A percentile compares a stretch with the other conserved stretches of the same genome.
Conservation (phyloP, 2,888 invertebrate genomes). For the Acanthosepion esculentum region DNA sequence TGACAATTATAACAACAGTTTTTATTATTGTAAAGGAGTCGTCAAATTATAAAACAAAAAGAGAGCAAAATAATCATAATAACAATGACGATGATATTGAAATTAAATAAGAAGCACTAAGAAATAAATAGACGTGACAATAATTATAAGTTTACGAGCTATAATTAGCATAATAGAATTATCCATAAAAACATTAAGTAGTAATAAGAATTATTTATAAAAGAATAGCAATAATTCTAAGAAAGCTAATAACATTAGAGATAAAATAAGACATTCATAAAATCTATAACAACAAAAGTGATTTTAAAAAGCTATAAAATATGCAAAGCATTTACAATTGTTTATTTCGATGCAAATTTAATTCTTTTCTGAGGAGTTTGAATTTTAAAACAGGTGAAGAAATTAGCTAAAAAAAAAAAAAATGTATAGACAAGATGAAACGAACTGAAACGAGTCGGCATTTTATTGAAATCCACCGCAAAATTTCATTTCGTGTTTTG, state of each 20-base stretch:
- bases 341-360: slow-evolving; percentile 21
- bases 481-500: slow-evolving; percentile 12
- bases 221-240: not conserved
- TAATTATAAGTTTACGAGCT: not conserved
- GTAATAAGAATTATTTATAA: not conserved
- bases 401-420: not conserved
- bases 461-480: slow-evolving; percentile 33
- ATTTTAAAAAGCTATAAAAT: not conserved
- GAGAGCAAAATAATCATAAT: not conserved
- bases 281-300: not conserved
- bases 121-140: not conserved
- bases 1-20: not conserved
- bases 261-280: not conserved
- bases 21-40: not conserved
- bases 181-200: not conserved
- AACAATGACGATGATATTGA: not conserved
- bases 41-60: not conserved
- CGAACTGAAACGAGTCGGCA: not conserved
- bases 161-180: not conserved
- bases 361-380: not conserved
- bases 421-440: not conserved
- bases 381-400: not conserved
- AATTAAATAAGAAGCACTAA: not conserved
- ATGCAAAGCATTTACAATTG: slow-evolving; percentile 18
- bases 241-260: not conserved